These are phyloP conservation scores for Kryptolebias marmoratus DNA, from an alignment of 2,113 vertebrate genomes.

Conservation along the genomic window DNA sequence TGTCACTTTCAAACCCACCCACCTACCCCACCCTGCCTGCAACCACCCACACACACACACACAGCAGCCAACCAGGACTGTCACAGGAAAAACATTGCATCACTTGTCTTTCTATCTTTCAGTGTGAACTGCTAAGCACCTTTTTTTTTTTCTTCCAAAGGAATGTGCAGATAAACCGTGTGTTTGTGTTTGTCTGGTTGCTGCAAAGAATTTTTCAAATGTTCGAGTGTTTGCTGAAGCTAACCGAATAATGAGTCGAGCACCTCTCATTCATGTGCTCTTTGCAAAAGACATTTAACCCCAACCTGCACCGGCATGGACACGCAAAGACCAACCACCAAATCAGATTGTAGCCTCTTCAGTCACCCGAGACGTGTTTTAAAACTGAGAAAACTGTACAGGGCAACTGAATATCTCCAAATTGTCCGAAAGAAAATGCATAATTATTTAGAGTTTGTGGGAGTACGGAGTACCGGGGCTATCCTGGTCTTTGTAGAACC, in stretches of 20 bases:
- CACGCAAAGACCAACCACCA: slow-evolving; percentile 15
- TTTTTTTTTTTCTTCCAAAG: slow-evolving; percentile 16
- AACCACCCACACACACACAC: not conserved
- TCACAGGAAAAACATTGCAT: slow-evolving; percentile 51
- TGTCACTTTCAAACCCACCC: slow-evolving; percentile 56
- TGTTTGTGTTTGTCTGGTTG: not conserved
- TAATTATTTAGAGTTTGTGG: too few relatives aligned
- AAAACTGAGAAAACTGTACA: not conserved
- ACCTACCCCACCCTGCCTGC: slow-evolving; percentile 23
- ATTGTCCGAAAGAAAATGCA: not conserved
- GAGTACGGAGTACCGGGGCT: too few relatives aligned
- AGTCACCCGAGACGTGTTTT: not conserved
- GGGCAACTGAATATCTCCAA: too few relatives aligned
- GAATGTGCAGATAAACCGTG: slow-evolving; percentile 10
- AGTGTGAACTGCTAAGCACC: slow-evolving; percentile 33
- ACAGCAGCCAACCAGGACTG: slow-evolving; percentile 22
- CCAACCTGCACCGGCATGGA: slow-evolving; percentile 21
- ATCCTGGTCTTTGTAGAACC: too few relatives aligned
- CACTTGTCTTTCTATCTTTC: slow-evolving; percentile 52
- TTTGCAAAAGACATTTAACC: slow-evolving; percentile 52
- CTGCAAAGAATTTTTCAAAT: not conserved
- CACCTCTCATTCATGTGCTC: slow-evolving; percentile 36
- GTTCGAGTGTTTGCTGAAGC: not conserved
- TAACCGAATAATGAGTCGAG: slow-evolving; percentile 13
- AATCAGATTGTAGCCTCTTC: not conserved